Conservation (phyloP, 2,797 vertebrate species). For the Trematomus bernacchii region DNA sequence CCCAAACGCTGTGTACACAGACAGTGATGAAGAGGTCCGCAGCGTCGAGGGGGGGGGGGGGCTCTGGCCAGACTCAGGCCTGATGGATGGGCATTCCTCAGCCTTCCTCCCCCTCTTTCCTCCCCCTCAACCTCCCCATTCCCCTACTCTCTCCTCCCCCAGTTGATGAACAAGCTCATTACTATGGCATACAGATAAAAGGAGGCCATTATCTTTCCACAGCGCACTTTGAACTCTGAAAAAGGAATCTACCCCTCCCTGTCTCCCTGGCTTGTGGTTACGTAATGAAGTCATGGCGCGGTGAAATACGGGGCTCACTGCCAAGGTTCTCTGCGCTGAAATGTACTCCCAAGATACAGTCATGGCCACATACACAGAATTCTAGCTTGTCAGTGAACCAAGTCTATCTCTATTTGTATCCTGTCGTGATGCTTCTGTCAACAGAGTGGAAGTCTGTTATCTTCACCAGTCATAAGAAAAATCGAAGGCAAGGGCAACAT, state of each 20-base stretch:
- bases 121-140: slow-evolving; percentile 1
- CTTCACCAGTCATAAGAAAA: neutral
- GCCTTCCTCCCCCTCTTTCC: slow-evolving; percentile 29
- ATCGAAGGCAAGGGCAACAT: neutral
- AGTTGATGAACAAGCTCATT: slow-evolving; percentile 80
- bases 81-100: slow-evolving; percentile 78
- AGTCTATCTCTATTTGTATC: slow-evolving; percentile 33
- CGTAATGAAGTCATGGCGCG: slow-evolving; percentile 50
- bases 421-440: slow-evolving; percentile 19
- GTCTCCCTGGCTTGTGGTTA: slow-evolving; percentile 52
- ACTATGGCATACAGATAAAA: slow-evolving; percentile 71
- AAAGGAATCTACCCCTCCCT: slow-evolving; percentile 60
- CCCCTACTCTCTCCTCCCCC: slow-evolving; percentile 35
- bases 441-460: slow-evolving; percentile 24
- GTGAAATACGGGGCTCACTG: slow-evolving; percentile 29
- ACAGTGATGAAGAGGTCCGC: slow-evolving; percentile 73
- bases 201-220: slow-evolving; percentile 71
- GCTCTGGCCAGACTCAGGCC: slow-evolving; percentile 48
- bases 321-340: slow-evolving; percentile 39
- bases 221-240: slow-evolving; percentile 72
- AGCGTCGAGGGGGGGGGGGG: slow-evolving; percentile 46
- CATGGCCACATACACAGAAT: slow-evolving; percentile 26
- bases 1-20: slow-evolving; percentile 10
- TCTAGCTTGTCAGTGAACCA: slow-evolving; percentile 40
- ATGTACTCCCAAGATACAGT: slow-evolving; percentile 27